Base-by-base conservation (phyloP, 2,888 invertebrate genomes). In the Belgica antarctica region DNA sequence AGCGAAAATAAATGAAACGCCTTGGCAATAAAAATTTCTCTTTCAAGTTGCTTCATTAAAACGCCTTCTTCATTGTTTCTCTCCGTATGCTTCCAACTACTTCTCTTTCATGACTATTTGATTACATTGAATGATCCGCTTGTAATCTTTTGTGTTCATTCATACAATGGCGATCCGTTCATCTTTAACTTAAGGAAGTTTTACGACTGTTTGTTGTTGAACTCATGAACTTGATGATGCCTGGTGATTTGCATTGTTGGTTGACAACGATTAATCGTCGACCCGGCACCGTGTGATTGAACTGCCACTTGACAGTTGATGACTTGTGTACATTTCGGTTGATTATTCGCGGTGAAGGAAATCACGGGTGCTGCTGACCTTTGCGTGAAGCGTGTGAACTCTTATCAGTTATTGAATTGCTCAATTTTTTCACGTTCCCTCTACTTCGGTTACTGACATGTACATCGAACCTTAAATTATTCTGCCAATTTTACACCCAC, bases 301-400 rank as follows among this genome's bases (percentile, higher is more conserved):
- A 52, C 52, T n/a, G 17, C 22, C 22, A 22, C 3, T 4, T n/a
- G n/a, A n/a, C 2, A 52, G 22, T 52, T n/a, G 52, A 12, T 52
- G 52, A 52, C 4, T 52, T 17, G n/a, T n/a, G 12, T 12, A 31
- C 34, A 31, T 17, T 52, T n/a, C 3, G 22, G 52, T 52, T 52
- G 52, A 52, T 52, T 7, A 52, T 12, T 52, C 52, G 52, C 52
- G 2, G 17, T 52, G 19, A 52, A 52, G 52, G 52, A n/a, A 52
- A 52, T 4, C 22, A 22, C 15, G 46, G 15, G 34, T 34, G 34
- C 12, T 34, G 7, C 7, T 34, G 34, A 34, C 34, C 12, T n/a
- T n/a, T n/a, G n/a, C n/a, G n/a, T n/a, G n/a, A 12, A 34, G 34
- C 34, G 7, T 34, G 7, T 34, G n/a, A 41, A 41, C 41, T 41